phyloP scores from a whole-genome alignment of 2,113 vertebrate species.

The Rhizomys pruinosus region DNA sequence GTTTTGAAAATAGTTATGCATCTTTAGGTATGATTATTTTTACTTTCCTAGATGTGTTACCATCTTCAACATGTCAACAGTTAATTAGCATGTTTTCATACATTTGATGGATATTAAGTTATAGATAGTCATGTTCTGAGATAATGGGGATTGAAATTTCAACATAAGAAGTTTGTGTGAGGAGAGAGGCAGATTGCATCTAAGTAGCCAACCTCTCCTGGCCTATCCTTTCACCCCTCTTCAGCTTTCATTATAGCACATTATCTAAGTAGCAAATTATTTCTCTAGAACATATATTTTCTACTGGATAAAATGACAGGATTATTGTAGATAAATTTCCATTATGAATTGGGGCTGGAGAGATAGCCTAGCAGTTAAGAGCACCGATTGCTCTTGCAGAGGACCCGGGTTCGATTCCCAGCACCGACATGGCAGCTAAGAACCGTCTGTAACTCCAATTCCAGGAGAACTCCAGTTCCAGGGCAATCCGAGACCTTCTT shows the following conservation, averaged over 20 bases:
- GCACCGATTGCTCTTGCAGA: too few species aligned
- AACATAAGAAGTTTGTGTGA: not conserved
- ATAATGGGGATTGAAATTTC: not conserved
- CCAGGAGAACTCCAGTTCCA: too few species aligned
- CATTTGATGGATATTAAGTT: constrained; percentile 75
- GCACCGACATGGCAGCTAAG: too few species aligned
- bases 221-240: too few species aligned
- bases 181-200: not conserved
- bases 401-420: too few species aligned
- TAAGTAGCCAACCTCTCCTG: too few species aligned
- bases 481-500: too few species aligned
- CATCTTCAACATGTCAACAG: constrained; percentile 45
- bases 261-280: too few species aligned
- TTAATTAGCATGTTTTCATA: not conserved
- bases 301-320: not conserved
- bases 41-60: constrained; percentile 50
- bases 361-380: too few species aligned
- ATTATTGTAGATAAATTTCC: constrained; percentile 1
- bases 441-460: too few species aligned
- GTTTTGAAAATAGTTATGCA: constrained; percentile 3
- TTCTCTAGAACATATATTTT: not conserved
- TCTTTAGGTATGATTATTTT: constrained; percentile 47
- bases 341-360: too few species aligned
- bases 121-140: constrained; percentile 60
- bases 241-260: too few species aligned